Base-by-base conservation (phyloP, 2,888 invertebrate genomes). In the Aromia moschata region DNA sequence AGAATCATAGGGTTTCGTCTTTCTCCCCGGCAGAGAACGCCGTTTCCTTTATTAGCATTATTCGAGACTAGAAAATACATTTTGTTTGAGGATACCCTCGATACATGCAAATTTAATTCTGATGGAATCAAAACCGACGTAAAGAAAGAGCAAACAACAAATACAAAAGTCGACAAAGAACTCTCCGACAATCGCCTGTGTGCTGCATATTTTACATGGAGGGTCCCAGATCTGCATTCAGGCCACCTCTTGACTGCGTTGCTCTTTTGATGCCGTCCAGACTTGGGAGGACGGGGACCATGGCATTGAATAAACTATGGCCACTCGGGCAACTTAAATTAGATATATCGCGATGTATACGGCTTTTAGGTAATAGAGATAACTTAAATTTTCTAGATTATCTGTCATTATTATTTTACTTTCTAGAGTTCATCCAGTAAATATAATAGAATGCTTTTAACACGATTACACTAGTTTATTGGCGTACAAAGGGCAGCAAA, bases 141-240 rank as follows among this genome's bases (percentile, higher is more conserved):
- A 62, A 74, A 74, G 75, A 75, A 75, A 74, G 70, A 70, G 70
- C 73, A 73, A 74, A 74, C 74, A 76, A 74, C 74, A 71, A 66
- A 57, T 59, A 72, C 69, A 70, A 72, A 73, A 71, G 74, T 66
- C 74, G 70, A 73, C 77, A 74, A 75, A 74, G 70, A 71, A 57
- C 55, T 58, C 60, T 58, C 58, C 62, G 60, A 64, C 64, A 61
- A 61, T 76, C 74, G 73, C 58, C 60, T 70, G 62, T 69, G 74
- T 70, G 74, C 71, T 78, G 78, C 78, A 78, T 78, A 78, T 77
- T 78, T 78, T 75, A 77, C 70, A 65, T 71, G 20, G 58, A 58
- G 72, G 74, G 70, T 68, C 70, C 66, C 73, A 73, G 74, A 78
- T 79, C 77, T 77, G 77, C 78, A 79, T 79, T 79, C 79, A 78